These are phyloP conservation scores for Propithecus deckenii DNA, from an alignment of 2,797 vertebrate genomes.

Conservation along the genomic window DNA sequence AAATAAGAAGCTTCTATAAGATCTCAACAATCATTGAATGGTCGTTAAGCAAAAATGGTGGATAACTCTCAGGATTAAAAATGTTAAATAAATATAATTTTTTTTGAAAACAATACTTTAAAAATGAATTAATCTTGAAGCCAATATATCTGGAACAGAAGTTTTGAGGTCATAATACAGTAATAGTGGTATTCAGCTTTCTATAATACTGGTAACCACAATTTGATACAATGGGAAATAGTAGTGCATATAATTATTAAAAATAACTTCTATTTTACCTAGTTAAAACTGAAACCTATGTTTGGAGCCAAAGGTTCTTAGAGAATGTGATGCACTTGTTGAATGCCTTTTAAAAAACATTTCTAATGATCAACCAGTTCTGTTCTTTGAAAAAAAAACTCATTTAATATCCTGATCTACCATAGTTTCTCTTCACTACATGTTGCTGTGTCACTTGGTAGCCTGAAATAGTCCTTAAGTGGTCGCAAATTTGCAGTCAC, in stretches of 20 bases:
- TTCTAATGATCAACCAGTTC: neutral
- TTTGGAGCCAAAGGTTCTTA: neutral
- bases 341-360: neutral
- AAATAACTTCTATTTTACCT: neutral
- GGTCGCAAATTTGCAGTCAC: neutral
- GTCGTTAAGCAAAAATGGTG: neutral
- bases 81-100: neutral
- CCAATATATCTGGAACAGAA: neutral
- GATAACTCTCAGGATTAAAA: neutral
- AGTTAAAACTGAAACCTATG: neutral
- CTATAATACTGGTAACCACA: neutral
- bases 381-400: neutral
- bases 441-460: neutral
- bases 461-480: neutral
- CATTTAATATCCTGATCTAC: neutral
- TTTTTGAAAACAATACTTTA: neutral
- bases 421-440: neutral
- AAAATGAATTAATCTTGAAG: neutral
- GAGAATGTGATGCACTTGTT: neutral
- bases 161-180: neutral
- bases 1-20: neutral
- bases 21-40: neutral
- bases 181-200: neutral
- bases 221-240: neutral
- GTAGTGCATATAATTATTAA: neutral